Conservation (phyloP, 2,888 invertebrate species). For the Drosophila kanekoi region DNA sequence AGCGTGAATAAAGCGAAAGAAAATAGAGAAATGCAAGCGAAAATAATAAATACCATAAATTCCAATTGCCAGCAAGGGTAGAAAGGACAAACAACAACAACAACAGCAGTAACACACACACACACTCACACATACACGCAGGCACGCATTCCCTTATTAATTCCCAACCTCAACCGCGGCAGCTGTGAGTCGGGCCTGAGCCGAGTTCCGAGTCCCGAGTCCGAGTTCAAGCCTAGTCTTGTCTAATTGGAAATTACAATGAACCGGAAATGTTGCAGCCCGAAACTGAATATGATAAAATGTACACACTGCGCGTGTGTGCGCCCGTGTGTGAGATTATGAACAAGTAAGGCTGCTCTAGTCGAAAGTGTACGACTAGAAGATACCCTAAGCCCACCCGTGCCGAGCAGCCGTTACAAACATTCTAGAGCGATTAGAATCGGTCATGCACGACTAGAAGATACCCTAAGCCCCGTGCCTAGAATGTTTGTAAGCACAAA, state of each 20-base stretch:
- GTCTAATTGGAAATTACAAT: constrained; percentile 74
- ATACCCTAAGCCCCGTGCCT: too few species aligned
- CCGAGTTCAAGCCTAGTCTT: constrained; percentile 31
- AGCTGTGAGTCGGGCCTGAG: constrained; percentile 33
- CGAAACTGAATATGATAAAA: constrained; percentile 56
- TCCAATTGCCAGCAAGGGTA: constrained; percentile 69
- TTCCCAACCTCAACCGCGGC: constrained; percentile 40
- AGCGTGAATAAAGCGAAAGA: constrained; percentile 41
- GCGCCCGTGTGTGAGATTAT: constrained; percentile 44
- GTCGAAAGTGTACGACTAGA: too few species aligned
- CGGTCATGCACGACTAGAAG: too few species aligned
- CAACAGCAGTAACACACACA: not conserved
- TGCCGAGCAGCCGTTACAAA: too few species aligned
- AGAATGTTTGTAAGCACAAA: too few species aligned
- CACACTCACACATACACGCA: constrained; percentile 5
- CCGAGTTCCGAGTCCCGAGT: not conserved
- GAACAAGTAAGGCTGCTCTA: constrained; percentile 10
- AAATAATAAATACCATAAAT: constrained; percentile 67
- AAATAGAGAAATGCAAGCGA: constrained; percentile 52
- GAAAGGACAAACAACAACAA: constrained; percentile 30
- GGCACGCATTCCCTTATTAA: constrained; percentile 62
- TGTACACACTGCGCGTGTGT: constrained; percentile 16
- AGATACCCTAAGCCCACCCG: too few species aligned
- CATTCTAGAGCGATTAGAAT: too few species aligned
- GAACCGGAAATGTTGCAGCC: constrained; percentile 60